phyloP scores from a whole-genome alignment of 2,888 invertebrate species.

The Tridacna crocea region DNA sequence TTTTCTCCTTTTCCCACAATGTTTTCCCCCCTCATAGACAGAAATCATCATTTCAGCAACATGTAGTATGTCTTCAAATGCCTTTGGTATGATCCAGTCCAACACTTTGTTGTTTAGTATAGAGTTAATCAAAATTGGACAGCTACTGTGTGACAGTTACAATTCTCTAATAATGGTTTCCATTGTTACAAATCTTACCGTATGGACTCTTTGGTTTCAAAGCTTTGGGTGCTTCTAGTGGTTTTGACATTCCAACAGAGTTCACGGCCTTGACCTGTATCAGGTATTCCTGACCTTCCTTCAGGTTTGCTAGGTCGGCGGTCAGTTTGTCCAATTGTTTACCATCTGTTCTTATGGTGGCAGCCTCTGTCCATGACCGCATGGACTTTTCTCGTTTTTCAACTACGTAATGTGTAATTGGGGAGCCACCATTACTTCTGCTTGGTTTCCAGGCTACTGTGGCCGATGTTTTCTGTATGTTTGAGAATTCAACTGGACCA shows the following conservation, averaged over 20 bases:
- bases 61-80: too few relatives aligned
- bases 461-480: slow-evolving; percentile 71
- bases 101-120: background rate
- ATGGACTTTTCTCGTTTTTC: slow-evolving; percentile 89
- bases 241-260: slow-evolving; percentile 92
- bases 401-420: slow-evolving; percentile 91
- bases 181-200: slow-evolving; percentile 64
- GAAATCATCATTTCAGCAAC: too few relatives aligned
- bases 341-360: slow-evolving; percentile 59
- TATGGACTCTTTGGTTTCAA: slow-evolving; percentile 79
- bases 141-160: too few relatives aligned
- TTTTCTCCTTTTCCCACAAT: too few relatives aligned
- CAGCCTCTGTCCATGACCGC: slow-evolving; percentile 72
- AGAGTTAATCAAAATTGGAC: background rate
- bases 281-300: slow-evolving; percentile 92
- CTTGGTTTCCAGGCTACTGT: slow-evolving; percentile 75
- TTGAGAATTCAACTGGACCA: slow-evolving; percentile 74
- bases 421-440: slow-evolving; percentile 90
- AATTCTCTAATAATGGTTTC: too few relatives aligned
- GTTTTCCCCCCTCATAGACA: too few relatives aligned
- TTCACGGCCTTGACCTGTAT: slow-evolving; percentile 94
- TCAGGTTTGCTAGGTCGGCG: slow-evolving; percentile 86
- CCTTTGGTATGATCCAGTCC: too few relatives aligned
- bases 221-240: slow-evolving; percentile 82
- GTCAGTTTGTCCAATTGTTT: slow-evolving; percentile 57